These are phyloP conservation scores for Hippopotamus amphibius DNA, from an alignment of 2,113 vertebrate species.

Conservation along the genomic window DNA sequence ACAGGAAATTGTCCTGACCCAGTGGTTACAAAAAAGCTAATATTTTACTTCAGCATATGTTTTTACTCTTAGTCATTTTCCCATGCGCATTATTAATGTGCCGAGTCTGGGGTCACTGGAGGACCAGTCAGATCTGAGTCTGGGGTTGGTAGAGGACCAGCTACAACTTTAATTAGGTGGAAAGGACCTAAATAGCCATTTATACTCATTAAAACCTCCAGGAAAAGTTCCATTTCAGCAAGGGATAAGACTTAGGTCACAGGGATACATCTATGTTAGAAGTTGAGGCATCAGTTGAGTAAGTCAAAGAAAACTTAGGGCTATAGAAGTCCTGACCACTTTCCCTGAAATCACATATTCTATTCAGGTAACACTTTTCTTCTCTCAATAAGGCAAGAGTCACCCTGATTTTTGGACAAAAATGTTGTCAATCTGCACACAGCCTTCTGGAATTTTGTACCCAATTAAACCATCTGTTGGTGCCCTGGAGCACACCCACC, in stretches of 20 bases:
- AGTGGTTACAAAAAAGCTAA: not conserved
- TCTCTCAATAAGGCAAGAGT: not conserved
- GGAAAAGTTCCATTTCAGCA: not conserved
- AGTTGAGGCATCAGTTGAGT: not conserved
- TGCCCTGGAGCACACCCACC: slow-evolving; percentile 38
- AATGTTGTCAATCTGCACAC: slow-evolving; percentile 1
- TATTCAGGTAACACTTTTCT: not conserved
- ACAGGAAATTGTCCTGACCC: not conserved
- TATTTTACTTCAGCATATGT: not conserved
- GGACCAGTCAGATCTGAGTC: not conserved
- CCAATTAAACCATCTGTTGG: slow-evolving; percentile 63
- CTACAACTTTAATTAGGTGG: not conserved
- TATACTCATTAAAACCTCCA: not conserved
- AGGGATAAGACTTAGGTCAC: not conserved
- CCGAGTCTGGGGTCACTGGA: not conserved
- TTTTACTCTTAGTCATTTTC: not conserved
- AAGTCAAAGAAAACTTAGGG: not conserved
- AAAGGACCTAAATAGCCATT: not conserved
- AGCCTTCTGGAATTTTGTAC: slow-evolving; percentile 46
- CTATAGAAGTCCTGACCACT: not conserved
- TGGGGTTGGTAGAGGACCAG: not conserved
- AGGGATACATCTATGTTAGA: not conserved
- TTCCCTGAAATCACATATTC: not conserved
- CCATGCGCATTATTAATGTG: not conserved
- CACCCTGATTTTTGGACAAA: not conserved